phyloP scores from a whole-genome alignment of 1,140 invertebrate genomes.

The Acyrthosiphon pisum region DNA sequence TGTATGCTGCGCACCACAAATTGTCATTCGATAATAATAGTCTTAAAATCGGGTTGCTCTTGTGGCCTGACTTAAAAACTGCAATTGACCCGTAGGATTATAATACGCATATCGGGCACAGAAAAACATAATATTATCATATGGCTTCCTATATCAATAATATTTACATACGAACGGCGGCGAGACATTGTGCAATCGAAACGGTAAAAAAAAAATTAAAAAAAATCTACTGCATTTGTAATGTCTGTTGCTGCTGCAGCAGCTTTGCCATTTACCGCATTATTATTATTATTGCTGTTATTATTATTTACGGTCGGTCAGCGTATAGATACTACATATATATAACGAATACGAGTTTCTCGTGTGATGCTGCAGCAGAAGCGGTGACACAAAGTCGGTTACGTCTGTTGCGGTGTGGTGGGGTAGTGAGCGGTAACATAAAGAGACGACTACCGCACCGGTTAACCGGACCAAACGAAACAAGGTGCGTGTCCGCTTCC shows the following conservation, averaged over 20 bases:
- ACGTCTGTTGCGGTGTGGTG: neutral
- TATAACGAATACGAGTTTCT: neutral
- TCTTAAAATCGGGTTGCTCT: neutral
- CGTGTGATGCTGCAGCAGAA: neutral
- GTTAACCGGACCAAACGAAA: constrained; percentile 14
- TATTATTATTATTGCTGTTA: constrained; percentile 11
- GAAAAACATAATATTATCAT: neutral
- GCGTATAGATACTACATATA: neutral
- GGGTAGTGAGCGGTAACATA: neutral
- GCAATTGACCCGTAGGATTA: neutral
- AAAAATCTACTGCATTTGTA: neutral
- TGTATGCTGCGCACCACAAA: neutral
- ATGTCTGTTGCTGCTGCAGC: neutral
- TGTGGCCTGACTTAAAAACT: too few relatives aligned
- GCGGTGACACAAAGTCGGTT: constrained; percentile 19
- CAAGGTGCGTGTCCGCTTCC: neutral
- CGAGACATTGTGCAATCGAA: neutral
- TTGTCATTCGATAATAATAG: neutral
- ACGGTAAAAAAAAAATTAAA: neutral
- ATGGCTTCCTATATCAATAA: neutral
- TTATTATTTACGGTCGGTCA: constrained; percentile 36
- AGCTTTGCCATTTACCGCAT: constrained; percentile 29
- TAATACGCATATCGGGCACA: neutral
- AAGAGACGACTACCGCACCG: neutral
- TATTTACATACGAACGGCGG: neutral